phyloP scores from a whole-genome alignment of 2,113 vertebrate species.

The Nannospalax galili region DNA sequence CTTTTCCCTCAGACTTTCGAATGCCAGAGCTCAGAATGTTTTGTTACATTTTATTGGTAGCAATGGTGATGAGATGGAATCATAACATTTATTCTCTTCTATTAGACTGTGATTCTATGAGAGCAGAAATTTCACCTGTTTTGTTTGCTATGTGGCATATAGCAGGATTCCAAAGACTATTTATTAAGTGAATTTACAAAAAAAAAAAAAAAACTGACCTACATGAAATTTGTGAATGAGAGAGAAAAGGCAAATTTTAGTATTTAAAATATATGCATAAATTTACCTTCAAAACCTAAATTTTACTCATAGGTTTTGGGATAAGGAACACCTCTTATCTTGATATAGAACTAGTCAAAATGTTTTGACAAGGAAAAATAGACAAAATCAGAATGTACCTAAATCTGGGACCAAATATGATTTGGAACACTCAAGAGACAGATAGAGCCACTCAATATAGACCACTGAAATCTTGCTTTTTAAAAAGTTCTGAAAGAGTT shows the following conservation, averaged over 20 bases:
- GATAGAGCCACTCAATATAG: background rate
- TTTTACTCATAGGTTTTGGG: background rate
- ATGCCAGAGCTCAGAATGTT: slow-evolving; percentile 28
- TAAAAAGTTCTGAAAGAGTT: slow-evolving; percentile 28
- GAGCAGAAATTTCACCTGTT: background rate
- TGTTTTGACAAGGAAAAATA: background rate
- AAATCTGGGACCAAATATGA: background rate
- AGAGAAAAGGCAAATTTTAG: background rate
- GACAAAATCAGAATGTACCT: background rate
- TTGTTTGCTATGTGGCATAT: background rate
- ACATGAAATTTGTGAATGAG: background rate
- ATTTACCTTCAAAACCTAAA: background rate
- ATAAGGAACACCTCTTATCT: background rate
- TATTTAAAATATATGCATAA: background rate
- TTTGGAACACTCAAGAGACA: slow-evolving; percentile 25
- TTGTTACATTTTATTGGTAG: slow-evolving; percentile 12
- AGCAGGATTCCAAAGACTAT: background rate
- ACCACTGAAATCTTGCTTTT: background rate
- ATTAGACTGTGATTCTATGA: background rate
- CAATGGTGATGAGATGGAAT: background rate
- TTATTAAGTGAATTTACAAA: slow-evolving; percentile 26
- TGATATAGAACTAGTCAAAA: background rate
- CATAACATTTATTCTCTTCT: slow-evolving; percentile 19
- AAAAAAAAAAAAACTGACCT: background rate
- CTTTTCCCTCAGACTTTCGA: background rate